These are phyloP conservation scores for Listronotus oregonensis DNA, from an alignment of 1,140 invertebrate species.

Conservation along the genomic window DNA sequence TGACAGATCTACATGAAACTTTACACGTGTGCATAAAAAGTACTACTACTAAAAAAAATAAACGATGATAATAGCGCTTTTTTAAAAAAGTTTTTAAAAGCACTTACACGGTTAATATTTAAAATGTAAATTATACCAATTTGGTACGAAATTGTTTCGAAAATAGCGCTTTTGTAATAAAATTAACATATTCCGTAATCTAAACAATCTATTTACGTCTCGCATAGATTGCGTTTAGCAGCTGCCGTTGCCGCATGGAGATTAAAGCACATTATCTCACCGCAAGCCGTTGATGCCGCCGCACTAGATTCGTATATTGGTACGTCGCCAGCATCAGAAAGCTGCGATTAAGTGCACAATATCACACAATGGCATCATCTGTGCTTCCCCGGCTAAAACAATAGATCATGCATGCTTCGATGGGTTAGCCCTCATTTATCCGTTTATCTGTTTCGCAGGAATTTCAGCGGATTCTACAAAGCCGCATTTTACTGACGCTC, in stretches of 20 bases:
- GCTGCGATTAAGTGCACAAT: slow-evolving; percentile 29
- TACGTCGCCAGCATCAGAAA: slow-evolving; percentile 13
- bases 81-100: too few relatives aligned
- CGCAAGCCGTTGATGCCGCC: slow-evolving; percentile 8
- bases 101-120: too few relatives aligned
- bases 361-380: slow-evolving; percentile 22
- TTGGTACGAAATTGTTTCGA: too few relatives aligned
- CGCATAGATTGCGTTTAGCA: too few relatives aligned
- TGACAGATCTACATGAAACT: too few relatives aligned
- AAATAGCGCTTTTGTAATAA: too few relatives aligned
- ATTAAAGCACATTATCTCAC: slow-evolving; percentile 19
- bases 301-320: slow-evolving; percentile 9
- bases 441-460: slow-evolving; percentile 10
- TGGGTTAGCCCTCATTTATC: slow-evolving; percentile 10
- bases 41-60: too few relatives aligned
- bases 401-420: slow-evolving; percentile 24
- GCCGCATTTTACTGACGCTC: slow-evolving; percentile 9
- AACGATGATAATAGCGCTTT: too few relatives aligned
- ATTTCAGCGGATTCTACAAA: not conserved
- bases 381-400: slow-evolving; percentile 16
- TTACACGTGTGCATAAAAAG: too few relatives aligned
- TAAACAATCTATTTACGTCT: too few relatives aligned
- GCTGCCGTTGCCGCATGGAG: not conserved
- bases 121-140: too few relatives aligned
- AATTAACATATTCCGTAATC: too few relatives aligned